These are phyloP conservation scores for Calliopum simillimum DNA, from an alignment of 2,888 invertebrate species.

Conservation along the genomic window DNA sequence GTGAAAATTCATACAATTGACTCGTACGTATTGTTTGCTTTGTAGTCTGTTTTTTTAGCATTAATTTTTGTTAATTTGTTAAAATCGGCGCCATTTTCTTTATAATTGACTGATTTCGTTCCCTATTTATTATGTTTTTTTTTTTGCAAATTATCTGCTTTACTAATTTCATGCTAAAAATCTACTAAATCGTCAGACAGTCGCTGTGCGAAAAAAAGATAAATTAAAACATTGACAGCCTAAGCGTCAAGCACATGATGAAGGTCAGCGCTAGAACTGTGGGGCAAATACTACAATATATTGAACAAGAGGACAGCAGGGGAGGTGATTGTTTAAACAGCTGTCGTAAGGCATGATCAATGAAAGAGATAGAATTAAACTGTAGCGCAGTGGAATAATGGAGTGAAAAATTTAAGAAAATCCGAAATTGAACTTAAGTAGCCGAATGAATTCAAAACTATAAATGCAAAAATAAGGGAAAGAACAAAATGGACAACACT, in stretches of 20 bases:
- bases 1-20: background rate
- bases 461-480: no score
- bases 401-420: no score
- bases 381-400: no score
- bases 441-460: no score
- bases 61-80: no score
- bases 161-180: slow-evolving; percentile 5
- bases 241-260: background rate
- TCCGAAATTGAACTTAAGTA: no score
- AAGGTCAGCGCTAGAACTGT: slow-evolving; percentile 15
- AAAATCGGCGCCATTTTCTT: background rate
- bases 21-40: no score
- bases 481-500: no score
- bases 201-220: background rate
- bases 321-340: slow-evolving; percentile 8
- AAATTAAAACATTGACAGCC: slow-evolving; percentile 15
- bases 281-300: background rate
- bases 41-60: no score
- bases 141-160: background rate
- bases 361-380: background rate
- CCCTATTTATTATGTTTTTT: background rate
- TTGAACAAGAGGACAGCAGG: background rate
- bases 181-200: no score
- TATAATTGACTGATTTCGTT: background rate
- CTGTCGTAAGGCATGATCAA: background rate